Percentiles rank a stretch among this genome's conserved stretches.
phyloP scores from a whole-genome alignment of 2,888 invertebrate genomes.

The Psococerastis gibbosa region DNA sequence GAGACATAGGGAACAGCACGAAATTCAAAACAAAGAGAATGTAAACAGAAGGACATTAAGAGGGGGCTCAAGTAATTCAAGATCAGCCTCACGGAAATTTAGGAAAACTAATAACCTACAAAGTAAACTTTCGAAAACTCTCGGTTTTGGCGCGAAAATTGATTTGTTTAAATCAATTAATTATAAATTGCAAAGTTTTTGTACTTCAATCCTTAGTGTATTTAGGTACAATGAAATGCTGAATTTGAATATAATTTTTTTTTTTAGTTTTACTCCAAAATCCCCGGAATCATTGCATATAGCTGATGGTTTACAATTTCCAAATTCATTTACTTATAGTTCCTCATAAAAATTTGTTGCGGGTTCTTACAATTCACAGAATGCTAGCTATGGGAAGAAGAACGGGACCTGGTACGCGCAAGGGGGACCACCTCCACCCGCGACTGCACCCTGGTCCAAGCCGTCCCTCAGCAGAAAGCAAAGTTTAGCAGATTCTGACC shows the following conservation, averaged over 20 bases:
- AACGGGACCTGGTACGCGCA: conserved; percentile 66
- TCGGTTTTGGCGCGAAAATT: background rate
- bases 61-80: conserved; percentile 4
- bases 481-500: conserved; percentile 64
- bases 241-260: background rate
- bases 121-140: conserved; percentile 1
- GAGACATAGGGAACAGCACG: too few species aligned
- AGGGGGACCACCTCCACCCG: conserved; percentile 12
- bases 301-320: too few species aligned
- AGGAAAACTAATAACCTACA: too few species aligned
- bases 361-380: too few species aligned
- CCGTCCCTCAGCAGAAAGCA: conserved; percentile 52
- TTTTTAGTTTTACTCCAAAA: background rate
- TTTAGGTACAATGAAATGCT: too few species aligned
- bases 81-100: background rate
- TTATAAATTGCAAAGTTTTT: too few species aligned
- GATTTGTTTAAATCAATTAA: conserved; percentile 1
- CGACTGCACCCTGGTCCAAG: conserved; percentile 33
- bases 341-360: conserved; percentile 16
- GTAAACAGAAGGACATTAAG: too few species aligned
- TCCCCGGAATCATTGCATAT: too few species aligned
- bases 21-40: conserved; percentile 1
- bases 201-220: too few species aligned
- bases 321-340: conserved; percentile 12
- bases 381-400: conserved; percentile 79